Evolutionary conservation across 30 jellyfish, hydroid and myxozoan genomes (phyloP).

Genomic region (Rhopilema esculentum): DNA sequence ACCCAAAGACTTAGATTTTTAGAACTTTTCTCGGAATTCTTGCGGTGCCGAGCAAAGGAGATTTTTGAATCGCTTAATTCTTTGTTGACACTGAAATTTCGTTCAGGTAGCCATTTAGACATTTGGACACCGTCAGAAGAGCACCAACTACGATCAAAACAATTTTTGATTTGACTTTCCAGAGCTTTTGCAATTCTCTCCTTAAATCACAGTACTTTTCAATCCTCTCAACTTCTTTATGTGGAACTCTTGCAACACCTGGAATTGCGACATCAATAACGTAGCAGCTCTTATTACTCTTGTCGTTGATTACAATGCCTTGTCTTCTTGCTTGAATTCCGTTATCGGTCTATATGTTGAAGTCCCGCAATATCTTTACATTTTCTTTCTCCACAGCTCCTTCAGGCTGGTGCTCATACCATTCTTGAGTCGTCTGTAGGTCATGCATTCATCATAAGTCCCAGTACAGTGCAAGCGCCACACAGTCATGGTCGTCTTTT

Average conservation of each 20-base stretch:
- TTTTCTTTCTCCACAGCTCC: background rate
- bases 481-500: slow-evolving; percentile 24
- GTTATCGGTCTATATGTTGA: background rate
- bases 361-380: slow-evolving; percentile 4
- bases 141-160: slow-evolving; percentile 36
- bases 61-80: background rate
- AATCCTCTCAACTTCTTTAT: background rate
- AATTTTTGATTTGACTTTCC: slow-evolving; percentile 11
- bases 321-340: too few relatives aligned
- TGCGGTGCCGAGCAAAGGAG: slow-evolving; percentile 4
- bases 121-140: background rate
- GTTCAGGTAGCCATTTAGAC: slow-evolving; percentile 25
- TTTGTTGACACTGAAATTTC: slow-evolving; percentile 6
- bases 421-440: background rate
- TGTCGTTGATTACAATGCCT: background rate
- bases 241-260: background rate
- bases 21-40: too few relatives aligned
- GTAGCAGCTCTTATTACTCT: too few relatives aligned
- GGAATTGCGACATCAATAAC: background rate
- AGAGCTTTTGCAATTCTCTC: slow-evolving; percentile 11
- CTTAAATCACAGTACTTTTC: background rate
- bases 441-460: background rate
- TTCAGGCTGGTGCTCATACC: background rate
- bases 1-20: slow-evolving; percentile 4
- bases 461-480: slow-evolving; percentile 17